Conservation (phyloP, 2,113 vertebrate genomes). For the Lophius piscatorius region DNA sequence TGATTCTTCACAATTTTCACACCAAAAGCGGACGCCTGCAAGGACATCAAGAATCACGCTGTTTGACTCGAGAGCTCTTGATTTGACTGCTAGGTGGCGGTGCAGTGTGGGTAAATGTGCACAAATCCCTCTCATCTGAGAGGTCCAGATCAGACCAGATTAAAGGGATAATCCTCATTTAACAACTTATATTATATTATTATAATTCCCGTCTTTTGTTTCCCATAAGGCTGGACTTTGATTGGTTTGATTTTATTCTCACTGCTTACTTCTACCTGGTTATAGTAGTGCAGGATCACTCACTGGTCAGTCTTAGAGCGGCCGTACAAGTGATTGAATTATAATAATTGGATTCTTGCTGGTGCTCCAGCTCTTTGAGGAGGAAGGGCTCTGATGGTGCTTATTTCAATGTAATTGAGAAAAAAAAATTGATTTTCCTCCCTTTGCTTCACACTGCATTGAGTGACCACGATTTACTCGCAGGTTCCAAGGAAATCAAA, state of each 20-base stretch:
- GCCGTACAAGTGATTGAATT: slow-evolving; percentile 41
- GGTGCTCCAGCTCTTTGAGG: slow-evolving; percentile 17
- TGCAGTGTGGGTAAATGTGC: slow-evolving; percentile 24
- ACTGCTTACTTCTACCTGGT: neutral
- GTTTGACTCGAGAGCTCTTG: slow-evolving; percentile 22
- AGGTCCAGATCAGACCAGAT: slow-evolving; percentile 56
- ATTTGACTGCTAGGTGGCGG: slow-evolving; percentile 69
- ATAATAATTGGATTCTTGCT: slow-evolving; percentile 33
- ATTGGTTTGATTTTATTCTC: slow-evolving; percentile 22
- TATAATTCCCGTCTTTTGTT: slow-evolving; percentile 41
- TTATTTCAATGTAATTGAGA: slow-evolving; percentile 47
- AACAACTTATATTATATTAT: slow-evolving; percentile 64
- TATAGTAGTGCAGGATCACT: slow-evolving; percentile 11
- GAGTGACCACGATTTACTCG: slow-evolving; percentile 31
- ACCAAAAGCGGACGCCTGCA: slow-evolving; percentile 2
- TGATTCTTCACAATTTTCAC: neutral
- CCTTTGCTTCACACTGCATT: slow-evolving; percentile 38
- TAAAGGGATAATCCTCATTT: slow-evolving; percentile 68
- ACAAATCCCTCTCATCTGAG: slow-evolving; percentile 24
- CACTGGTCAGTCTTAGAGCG: slow-evolving; percentile 12
- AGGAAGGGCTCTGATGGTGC: slow-evolving; percentile 16
- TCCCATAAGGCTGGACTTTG: slow-evolving; percentile 39
- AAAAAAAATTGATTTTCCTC: slow-evolving; percentile 60
- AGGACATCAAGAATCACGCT: neutral
- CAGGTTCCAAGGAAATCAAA: slow-evolving; percentile 45